Evolutionary conservation across 2,797 vertebrate genomes (phyloP).

Genomic region (Coilia nasus): DNA sequence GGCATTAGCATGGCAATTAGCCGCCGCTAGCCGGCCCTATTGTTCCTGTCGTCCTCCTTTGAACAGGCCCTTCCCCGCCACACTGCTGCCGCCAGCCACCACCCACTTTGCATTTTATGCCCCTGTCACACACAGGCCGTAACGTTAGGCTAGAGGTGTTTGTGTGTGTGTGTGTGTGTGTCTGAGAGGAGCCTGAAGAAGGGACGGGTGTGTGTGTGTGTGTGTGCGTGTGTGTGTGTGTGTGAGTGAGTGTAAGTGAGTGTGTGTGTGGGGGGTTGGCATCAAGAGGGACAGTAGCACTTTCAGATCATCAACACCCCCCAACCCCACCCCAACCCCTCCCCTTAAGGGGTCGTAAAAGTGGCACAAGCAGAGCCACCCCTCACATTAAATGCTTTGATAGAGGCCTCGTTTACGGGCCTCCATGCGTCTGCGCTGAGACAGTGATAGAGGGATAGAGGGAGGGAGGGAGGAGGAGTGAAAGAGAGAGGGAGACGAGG

Average conservation of each 20-base stretch:
- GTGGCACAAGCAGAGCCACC: conserved; percentile 47
- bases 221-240: conserved; percentile 18
- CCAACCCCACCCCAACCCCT: conserved; percentile 32
- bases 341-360: conserved; percentile 49
- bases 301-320: conserved; percentile 46
- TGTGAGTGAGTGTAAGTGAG: conserved; percentile 1
- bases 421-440: conserved; percentile 39
- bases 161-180: not conserved
- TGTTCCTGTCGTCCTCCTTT: conserved; percentile 41
- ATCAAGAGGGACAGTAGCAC: conserved; percentile 29
- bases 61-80: conserved; percentile 41
- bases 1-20: conserved; percentile 21
- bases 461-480: not conserved
- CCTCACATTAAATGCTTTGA: conserved; percentile 50
- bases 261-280: not conserved
- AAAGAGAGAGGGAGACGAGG: conserved; percentile 24
- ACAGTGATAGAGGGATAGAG: conserved; percentile 33
- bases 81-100: conserved; percentile 7
- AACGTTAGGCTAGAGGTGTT: conserved; percentile 39
- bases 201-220: not conserved
- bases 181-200: conserved; percentile 6
- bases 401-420: conserved; percentile 46
- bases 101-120: conserved; percentile 58
- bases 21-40: not conserved
- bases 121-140: conserved; percentile 41